Evolutionary conservation across 2,888 invertebrate species (phyloP).

Genomic region (Gnatocerus cornutus): DNA sequence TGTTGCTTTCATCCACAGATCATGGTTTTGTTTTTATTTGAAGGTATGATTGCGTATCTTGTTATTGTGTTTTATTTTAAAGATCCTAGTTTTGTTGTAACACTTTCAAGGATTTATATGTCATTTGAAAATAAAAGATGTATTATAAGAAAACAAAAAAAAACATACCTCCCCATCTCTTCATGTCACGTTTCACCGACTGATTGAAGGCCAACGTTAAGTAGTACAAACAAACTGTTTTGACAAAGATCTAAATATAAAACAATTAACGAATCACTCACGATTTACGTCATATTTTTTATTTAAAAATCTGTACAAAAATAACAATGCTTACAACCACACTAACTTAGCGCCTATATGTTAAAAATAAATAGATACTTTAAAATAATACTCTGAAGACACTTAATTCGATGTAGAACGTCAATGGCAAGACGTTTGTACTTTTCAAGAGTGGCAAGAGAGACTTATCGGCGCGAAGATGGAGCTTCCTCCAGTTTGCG

Average conservation of each 20-base stretch:
- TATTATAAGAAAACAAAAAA: not conserved
- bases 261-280: conserved; percentile 7
- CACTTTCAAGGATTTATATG: conserved; percentile 42
- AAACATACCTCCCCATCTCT: conserved; percentile 28
- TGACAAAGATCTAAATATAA: conserved; percentile 20
- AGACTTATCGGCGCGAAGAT: conserved; percentile 71
- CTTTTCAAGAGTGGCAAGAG: conserved; percentile 17
- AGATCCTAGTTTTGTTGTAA: conserved; percentile 30
- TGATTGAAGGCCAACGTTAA: conserved; percentile 1
- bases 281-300: conserved; percentile 13
- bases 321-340: conserved; percentile 38
- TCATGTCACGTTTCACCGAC: not conserved
- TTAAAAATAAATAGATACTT: conserved; percentile 45
- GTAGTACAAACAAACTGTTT: not conserved
- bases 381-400: conserved; percentile 48
- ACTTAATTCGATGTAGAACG: conserved; percentile 19
- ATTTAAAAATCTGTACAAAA: conserved; percentile 42
- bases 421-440: conserved; percentile 46
- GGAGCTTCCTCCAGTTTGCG: conserved; percentile 90
- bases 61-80: conserved; percentile 15
- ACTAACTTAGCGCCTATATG: conserved; percentile 15
- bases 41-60: conserved; percentile 7
- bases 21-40: conserved; percentile 21
- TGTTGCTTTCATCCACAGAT: conserved; percentile 23
- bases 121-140: conserved; percentile 32